Evolutionary conservation across 2,888 invertebrate species (phyloP).

Genomic region (Acanthococcus lagerstroemiae): DNA sequence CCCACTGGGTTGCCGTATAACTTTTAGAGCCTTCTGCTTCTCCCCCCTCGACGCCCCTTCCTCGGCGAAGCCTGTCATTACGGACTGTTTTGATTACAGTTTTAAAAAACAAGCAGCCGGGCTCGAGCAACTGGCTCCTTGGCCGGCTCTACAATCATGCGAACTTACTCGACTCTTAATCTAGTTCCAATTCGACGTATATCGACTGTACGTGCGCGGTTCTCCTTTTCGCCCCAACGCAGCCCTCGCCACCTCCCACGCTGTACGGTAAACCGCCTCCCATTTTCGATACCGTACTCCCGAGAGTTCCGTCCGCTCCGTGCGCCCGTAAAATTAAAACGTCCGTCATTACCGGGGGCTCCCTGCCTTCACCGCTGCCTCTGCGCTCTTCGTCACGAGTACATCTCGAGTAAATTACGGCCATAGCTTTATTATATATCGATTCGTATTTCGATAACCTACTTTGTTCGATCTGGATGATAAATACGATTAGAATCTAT

Average conservation of each 20-base stretch:
- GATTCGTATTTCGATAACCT: no score
- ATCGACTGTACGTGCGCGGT: not conserved
- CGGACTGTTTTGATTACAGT: conserved; percentile 11
- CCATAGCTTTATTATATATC: no score
- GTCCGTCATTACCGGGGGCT: no score
- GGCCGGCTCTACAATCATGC: not conserved
- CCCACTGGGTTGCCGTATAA: conserved; percentile 12
- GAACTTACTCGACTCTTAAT: not conserved
- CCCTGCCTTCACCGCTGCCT: no score
- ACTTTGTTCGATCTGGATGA: no score
- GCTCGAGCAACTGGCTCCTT: not conserved
- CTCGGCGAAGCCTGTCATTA: conserved; percentile 9
- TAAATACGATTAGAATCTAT: no score
- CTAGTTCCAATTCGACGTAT: not conserved
- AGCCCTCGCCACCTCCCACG: not conserved
- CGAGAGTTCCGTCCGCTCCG: no score
- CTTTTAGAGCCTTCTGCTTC: conserved; percentile 2
- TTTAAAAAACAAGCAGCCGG: conserved; percentile 8
- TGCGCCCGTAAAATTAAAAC: no score
- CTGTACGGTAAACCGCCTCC: no score
- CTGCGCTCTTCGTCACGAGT: no score
- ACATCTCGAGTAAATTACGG: no score
- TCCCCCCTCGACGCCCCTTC: not conserved
- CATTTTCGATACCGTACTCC: no score
- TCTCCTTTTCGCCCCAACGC: not conserved